phyloP scores from a whole-genome alignment of 2,888 invertebrate species.

The Notodonta ziczac region DNA sequence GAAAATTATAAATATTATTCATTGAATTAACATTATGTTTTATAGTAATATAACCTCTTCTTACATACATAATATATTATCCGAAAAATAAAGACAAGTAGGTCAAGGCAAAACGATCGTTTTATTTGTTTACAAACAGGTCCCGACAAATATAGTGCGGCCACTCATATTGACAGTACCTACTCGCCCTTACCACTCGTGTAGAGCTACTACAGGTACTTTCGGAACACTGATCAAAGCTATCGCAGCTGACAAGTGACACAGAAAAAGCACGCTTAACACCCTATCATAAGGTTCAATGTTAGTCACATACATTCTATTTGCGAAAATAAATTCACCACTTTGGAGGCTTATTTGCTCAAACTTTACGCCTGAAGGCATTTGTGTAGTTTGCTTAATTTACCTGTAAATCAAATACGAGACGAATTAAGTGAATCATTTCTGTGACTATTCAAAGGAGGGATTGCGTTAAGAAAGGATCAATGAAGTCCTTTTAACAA shows the following conservation, averaged over 20 bases:
- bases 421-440: conserved; percentile 36
- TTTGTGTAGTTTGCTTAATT: conserved; percentile 42
- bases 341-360: conserved; percentile 35
- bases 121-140: too few species aligned
- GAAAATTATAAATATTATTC: neutral
- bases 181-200: neutral
- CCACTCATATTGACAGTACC: conserved; percentile 20
- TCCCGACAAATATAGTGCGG: neutral
- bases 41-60: too few species aligned
- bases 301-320: conserved; percentile 12
- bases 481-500: conserved; percentile 24
- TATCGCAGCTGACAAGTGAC: conserved; percentile 14
- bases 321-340: conserved; percentile 33
- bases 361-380: conserved; percentile 40
- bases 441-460: conserved; percentile 28
- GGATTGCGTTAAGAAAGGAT: conserved; percentile 20
- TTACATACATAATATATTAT: too few species aligned
- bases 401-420: conserved; percentile 45
- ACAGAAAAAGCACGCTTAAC: conserved; percentile 21
- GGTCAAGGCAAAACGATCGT: too few species aligned
- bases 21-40: neutral
- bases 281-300: conserved; percentile 23
- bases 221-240: conserved; percentile 55
- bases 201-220: conserved; percentile 24
- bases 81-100: too few species aligned